Evolutionary conservation across 2,888 invertebrate genomes (phyloP).

Genomic region (Phoenoteleia sp.): DNA sequence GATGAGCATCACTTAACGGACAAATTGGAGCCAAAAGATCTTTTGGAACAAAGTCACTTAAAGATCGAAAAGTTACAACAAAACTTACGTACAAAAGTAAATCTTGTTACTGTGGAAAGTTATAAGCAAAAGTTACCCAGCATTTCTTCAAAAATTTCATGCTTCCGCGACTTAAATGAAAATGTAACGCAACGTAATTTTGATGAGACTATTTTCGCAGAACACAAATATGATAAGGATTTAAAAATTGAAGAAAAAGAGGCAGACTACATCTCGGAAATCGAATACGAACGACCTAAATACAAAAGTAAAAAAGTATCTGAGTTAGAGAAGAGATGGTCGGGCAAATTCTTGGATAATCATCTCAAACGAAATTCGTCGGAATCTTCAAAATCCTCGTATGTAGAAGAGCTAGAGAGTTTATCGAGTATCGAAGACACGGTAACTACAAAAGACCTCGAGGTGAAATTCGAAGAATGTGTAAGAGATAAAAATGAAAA

Average conservation of each 20-base stretch:
- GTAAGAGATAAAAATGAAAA: constrained; percentile 55
- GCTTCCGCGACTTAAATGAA: constrained; percentile 74
- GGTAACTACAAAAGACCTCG: constrained; percentile 35
- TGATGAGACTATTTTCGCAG: constrained; percentile 80
- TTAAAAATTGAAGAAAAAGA: constrained; percentile 81
- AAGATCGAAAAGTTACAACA: constrained; percentile 81
- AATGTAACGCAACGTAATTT: constrained; percentile 75
- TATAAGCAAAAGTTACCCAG: constrained; percentile 79
- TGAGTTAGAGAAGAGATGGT: constrained; percentile 83
- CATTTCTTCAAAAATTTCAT: constrained; percentile 58
- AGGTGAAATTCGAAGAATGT: constrained; percentile 67
- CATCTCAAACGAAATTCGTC: constrained; percentile 80
- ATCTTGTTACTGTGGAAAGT: constrained; percentile 78
- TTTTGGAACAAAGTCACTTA: constrained; percentile 77
- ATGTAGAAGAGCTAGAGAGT: constrained; percentile 83
- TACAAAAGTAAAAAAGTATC: constrained; percentile 82
- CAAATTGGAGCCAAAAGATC: constrained; percentile 73
- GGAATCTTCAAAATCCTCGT: constrained; percentile 83
- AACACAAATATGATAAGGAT: constrained; percentile 78
- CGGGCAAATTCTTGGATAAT: constrained; percentile 82
- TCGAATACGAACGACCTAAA: constrained; percentile 72
- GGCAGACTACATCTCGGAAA: constrained; percentile 75
- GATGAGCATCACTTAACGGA: too few relatives aligned
- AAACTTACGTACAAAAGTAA: constrained; percentile 80
- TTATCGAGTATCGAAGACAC: constrained; percentile 75